These are phyloP conservation scores for Scalopus aquaticus DNA, from an alignment of 2,113 vertebrate genomes.

Conservation along the genomic window DNA sequence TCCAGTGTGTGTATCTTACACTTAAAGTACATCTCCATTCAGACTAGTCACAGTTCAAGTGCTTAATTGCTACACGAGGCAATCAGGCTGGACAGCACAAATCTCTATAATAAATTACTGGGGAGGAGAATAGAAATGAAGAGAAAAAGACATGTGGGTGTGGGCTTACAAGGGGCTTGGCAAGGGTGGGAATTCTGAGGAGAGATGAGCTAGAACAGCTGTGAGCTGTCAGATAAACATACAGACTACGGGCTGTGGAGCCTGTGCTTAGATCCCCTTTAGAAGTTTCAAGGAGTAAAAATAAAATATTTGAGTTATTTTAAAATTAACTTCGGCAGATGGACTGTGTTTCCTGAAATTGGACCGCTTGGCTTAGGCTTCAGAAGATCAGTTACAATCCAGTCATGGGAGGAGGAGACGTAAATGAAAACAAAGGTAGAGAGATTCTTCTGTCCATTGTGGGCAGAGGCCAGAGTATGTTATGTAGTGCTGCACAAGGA, in stretches of 20 bases:
- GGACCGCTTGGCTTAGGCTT: background rate
- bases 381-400: background rate
- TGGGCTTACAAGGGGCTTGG: background rate
- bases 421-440: background rate
- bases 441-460: background rate
- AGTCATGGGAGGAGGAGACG: background rate
- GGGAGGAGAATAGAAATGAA: background rate
- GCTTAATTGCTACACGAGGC: background rate
- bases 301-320: background rate
- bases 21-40: background rate
- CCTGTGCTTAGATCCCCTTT: background rate
- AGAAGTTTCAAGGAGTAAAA: background rate
- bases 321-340: background rate
- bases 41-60: background rate
- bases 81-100: background rate
- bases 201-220: accelerated
- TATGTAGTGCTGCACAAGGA: background rate
- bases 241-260: background rate
- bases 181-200: background rate
- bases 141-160: background rate
- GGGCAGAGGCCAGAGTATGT: background rate
- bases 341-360: background rate
- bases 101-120: background rate
- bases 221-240: background rate
- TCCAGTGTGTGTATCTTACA: background rate